Evolutionary conservation across 2,888 invertebrate genomes (phyloP), one percentile per base, ranked within the genome.

Genomic region (Tachina fera): DNA sequence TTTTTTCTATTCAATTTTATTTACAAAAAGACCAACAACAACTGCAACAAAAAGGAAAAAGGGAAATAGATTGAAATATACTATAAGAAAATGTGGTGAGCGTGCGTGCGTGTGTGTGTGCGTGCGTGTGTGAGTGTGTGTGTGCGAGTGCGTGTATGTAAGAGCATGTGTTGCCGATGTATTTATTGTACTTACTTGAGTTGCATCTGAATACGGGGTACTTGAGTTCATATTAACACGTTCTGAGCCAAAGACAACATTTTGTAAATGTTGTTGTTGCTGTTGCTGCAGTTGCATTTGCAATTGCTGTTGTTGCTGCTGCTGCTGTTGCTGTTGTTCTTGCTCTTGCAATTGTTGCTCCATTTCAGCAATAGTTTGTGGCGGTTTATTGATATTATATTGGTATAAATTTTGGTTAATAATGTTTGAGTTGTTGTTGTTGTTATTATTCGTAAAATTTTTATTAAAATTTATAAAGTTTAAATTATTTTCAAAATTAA

Each of bases 191-290:
- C 95, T 96, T 94, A 97, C 97, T 97, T 97, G 97, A 90, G 99
- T 99, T 87, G 99, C 99, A 95, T 99, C 99, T 91, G 98, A 97
- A 94, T 99, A 99, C 84, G 99, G 99, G 84, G 98, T 99, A 76
- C 96, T 94, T 47, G 98, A 98, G 93, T 97, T 96, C 93, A 97
- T 96, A 94, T 97, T 96, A 93, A 98, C 96, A 90, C 96, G 95
- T 93, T 97, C 96, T 81, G 98, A 98, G 89, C 98, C 98, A 94
- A 98, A 98, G 91, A 96, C 94, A 88, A 96, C 84, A 81, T 88
- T 86, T 51, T 68, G 83, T 45, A 63, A 71, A 14, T 70, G 74
- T 22, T 74, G 70, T 9, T 76, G 71, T 5, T 74, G 78, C 11
- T 71, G 82, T 8, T 70, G 78, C 5, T 56, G 68, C 0, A 67